phyloP scores from a whole-genome alignment of 2,888 invertebrate species.

The Neuroscelio doddi region DNA sequence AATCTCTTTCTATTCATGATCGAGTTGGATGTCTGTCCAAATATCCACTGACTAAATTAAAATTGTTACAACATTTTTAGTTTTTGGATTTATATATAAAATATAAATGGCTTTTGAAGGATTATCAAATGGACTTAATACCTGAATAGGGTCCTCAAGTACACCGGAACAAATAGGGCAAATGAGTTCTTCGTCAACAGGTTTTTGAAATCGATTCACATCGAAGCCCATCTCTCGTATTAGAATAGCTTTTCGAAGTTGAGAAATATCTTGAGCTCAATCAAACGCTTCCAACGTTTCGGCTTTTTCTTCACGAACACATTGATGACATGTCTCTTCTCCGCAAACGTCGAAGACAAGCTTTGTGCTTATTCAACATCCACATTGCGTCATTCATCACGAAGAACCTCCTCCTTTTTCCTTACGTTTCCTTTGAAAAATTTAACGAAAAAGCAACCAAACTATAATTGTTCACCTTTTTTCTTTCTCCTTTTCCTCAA shows the following conservation, averaged over 20 bases:
- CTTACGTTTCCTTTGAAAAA: no score
- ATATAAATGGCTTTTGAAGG: neutral
- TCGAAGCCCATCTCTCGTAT: conserved; percentile 90
- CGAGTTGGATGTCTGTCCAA: no score
- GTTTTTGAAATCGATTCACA: conserved; percentile 92
- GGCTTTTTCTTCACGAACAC: conserved; percentile 5
- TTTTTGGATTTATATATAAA: no score
- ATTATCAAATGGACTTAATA: conserved; percentile 66
- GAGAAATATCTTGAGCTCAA: neutral
- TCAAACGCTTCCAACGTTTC: neutral
- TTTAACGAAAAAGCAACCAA: neutral
- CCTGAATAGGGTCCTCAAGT: conserved; percentile 95
- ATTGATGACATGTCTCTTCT: conserved; percentile 3
- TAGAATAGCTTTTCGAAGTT: neutral
- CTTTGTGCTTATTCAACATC: neutral
- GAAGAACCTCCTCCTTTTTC: neutral
- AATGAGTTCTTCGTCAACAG: conserved; percentile 96
- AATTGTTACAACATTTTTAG: no score
- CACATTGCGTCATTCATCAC: conserved; percentile 21
- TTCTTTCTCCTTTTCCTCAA: neutral
- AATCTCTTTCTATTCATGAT: no score
- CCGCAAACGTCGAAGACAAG: neutral
- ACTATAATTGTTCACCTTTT: neutral
- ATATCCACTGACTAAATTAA: no score
- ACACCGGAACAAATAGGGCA: conserved; percentile 98